Evolutionary conservation across 2,888 invertebrate species (phyloP).

Genomic region (Nesidiocoris tenuis): DNA sequence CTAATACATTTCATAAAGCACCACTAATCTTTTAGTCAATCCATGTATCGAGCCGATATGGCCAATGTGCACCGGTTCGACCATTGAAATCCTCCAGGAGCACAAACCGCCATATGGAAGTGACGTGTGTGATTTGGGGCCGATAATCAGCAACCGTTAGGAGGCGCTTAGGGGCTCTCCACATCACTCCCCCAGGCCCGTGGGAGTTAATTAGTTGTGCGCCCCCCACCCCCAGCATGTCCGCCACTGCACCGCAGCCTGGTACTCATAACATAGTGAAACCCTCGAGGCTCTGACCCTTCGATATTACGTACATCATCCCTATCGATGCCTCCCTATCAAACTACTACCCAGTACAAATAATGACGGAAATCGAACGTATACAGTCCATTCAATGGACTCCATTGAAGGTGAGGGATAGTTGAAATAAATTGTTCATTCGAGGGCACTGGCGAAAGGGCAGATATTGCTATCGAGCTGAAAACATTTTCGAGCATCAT

Average conservation of each 20-base stretch:
- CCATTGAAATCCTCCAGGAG: background rate
- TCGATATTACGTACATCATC: background rate
- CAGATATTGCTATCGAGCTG: too few species aligned
- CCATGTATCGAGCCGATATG: background rate
- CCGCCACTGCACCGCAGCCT: background rate
- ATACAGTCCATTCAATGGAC: background rate
- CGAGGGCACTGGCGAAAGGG: too few species aligned
- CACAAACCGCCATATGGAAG: background rate
- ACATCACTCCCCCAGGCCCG: background rate
- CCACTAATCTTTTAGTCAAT: too few species aligned
- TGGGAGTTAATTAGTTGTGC: background rate
- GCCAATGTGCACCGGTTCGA: background rate
- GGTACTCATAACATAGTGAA: background rate
- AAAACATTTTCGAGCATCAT: too few species aligned
- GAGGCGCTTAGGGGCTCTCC: background rate
- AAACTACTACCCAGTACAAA: background rate
- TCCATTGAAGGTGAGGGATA: background rate
- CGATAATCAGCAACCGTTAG: background rate
- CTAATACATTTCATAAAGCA: too few species aligned
- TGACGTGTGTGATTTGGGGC: background rate
- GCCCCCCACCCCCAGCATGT: background rate
- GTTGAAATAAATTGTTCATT: too few species aligned
- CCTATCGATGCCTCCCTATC: background rate
- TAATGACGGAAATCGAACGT: too few species aligned
- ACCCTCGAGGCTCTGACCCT: background rate